phyloP scores from a whole-genome alignment of 2,113 vertebrate genomes.

The Cranoglanis bouderius region DNA sequence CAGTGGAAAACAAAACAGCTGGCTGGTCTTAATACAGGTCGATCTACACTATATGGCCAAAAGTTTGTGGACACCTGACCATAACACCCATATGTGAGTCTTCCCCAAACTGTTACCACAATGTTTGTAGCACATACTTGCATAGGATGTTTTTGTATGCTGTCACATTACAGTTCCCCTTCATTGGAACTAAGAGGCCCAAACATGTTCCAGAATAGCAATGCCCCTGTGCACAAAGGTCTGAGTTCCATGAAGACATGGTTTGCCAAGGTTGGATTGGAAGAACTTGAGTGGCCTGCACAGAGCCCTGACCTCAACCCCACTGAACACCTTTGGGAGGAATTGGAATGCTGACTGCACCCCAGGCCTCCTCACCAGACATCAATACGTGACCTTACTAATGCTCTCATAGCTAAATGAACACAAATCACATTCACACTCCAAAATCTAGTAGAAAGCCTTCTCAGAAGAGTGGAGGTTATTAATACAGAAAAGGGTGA shows the following conservation, averaged over 20 bases:
- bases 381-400: neutral
- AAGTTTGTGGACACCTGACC: neutral
- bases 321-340: neutral
- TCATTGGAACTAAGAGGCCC: neutral
- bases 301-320: neutral
- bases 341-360: neutral
- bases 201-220: neutral
- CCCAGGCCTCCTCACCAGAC: neutral
- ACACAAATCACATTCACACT: neutral
- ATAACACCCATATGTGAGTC: neutral
- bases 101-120: neutral
- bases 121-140: neutral
- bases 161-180: neutral
- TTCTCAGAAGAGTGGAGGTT: neutral
- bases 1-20: neutral
- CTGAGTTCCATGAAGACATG: neutral
- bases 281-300: neutral
- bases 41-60: neutral
- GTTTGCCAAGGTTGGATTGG: neutral
- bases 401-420: neutral
- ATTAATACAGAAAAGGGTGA: neutral
- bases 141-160: neutral
- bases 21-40: neutral
- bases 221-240: neutral
- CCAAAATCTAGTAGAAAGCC: neutral